Evolutionary conservation across 2,888 invertebrate genomes (phyloP).

Genomic region (Idaea aversata): DNA sequence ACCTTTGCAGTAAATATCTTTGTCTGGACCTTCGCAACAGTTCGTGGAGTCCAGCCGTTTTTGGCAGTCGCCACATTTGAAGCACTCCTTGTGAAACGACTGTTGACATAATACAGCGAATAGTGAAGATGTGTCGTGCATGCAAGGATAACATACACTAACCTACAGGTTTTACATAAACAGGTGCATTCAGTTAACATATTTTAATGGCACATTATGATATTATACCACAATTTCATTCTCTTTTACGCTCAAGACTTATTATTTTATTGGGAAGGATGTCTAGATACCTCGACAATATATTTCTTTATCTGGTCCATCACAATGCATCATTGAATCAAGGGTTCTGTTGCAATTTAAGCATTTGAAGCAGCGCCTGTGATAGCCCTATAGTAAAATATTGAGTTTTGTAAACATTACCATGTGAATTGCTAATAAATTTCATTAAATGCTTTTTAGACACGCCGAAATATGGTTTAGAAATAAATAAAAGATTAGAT

Average conservation of each 20-base stretch:
- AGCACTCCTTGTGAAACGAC: conserved; percentile 96
- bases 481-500: neutral
- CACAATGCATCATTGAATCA: conserved; percentile 94
- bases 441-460: neutral
- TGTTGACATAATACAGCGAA: conserved; percentile 77
- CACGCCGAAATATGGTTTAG: neutral
- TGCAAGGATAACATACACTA: conserved; percentile 51
- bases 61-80: conserved; percentile 93
- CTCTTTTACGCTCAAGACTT: conserved; percentile 31
- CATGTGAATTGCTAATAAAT: too few species aligned
- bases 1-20: conserved; percentile 98
- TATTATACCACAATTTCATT: conserved; percentile 53
- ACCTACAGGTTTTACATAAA: conserved; percentile 25
- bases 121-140: conserved; percentile 55
- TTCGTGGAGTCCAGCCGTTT: conserved; percentile 94
- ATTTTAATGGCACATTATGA: conserved; percentile 44
- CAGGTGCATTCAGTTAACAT: conserved; percentile 61
- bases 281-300: conserved; percentile 91
- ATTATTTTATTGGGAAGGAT: conserved; percentile 31
- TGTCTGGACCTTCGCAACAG: conserved; percentile 96
- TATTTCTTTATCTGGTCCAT: conserved; percentile 94
- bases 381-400: conserved; percentile 86
- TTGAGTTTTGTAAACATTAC: conserved; percentile 18
- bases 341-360: conserved; percentile 90
- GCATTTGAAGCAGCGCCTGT: conserved; percentile 95